Percentiles rank a stretch among this genome's conserved stretches.
phyloP scores from a whole-genome alignment of 2,797 vertebrate genomes.

The Amblyraja radiata region DNA sequence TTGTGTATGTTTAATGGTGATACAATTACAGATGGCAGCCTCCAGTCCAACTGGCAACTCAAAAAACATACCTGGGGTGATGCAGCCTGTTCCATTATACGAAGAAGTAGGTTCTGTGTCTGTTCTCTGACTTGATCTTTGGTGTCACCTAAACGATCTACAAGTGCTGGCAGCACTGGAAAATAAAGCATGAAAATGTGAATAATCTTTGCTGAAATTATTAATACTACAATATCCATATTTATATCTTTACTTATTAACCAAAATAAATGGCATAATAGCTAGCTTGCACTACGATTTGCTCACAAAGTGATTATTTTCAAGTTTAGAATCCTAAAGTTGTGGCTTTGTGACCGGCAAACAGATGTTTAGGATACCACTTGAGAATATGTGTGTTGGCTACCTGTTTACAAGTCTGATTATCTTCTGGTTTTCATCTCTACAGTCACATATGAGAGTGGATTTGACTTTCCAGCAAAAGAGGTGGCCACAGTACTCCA shows the following conservation, averaged over 20 bases:
- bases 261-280: background rate
- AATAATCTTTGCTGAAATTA: background rate
- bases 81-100: conserved; percentile 78
- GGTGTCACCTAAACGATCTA: conserved; percentile 86
- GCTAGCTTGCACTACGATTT: no score
- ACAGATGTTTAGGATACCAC: no score
- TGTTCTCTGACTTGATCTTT: conserved; percentile 96
- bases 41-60: background rate
- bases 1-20: background rate
- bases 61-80: conserved; percentile 73
- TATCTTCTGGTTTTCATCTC: no score
- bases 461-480: no score
- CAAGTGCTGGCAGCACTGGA: conserved; percentile 75
- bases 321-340: no score
- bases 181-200: background rate
- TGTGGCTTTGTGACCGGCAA: no score
- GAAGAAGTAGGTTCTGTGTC: conserved; percentile 79
- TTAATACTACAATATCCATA: background rate
- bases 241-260: background rate
- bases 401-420: no score
- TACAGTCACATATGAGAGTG: no score
- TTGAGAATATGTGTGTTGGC: no score
- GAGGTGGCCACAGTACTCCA: no score
- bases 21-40: no score
- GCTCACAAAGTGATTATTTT: no score